Percentiles rank a stretch among this genome's conserved stretches.
These are phyloP conservation scores for Bemisia tabaci DNA, from an alignment of 1,140 invertebrate genomes.

Conservation along the genomic window DNA sequence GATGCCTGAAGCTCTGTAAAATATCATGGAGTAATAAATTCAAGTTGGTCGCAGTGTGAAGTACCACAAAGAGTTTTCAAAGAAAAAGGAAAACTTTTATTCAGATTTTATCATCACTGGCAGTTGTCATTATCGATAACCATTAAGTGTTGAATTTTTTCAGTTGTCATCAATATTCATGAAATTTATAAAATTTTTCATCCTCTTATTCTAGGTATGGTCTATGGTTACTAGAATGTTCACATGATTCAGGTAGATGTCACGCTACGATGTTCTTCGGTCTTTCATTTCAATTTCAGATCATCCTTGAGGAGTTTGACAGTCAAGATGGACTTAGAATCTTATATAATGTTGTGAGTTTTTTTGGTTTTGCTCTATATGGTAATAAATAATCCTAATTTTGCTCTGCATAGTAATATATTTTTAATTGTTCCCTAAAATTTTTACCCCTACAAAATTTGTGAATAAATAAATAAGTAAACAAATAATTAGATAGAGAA, in stretches of 20 bases:
- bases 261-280: constrained; percentile 97
- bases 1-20: too few species aligned
- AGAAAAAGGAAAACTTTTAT: too few species aligned
- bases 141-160: too few species aligned
- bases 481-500: not conserved
- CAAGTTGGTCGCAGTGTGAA: too few species aligned
- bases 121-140: too few species aligned
- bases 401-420: not conserved
- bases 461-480: not conserved
- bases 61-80: too few species aligned
- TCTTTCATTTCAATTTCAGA: constrained; percentile 78
- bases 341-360: constrained; percentile 76
- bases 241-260: constrained; percentile 87
- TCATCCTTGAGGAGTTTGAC: constrained; percentile 87
- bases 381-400: too few species aligned
- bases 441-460: not conserved
- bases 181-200: too few species aligned
- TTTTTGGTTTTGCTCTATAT: too few species aligned
- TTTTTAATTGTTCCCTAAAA: not conserved
- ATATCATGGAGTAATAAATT: too few species aligned
- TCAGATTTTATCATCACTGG: too few species aligned
- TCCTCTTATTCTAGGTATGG: constrained; percentile 59
- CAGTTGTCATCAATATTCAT: too few species aligned
- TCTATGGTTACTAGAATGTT: constrained; percentile 87
- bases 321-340: constrained; percentile 79